A percentile compares a stretch with the other conserved stretches of the same genome.
These are phyloP conservation scores for Calidris pugnax DNA, from an alignment of 2,113 vertebrate genomes.

Conservation along the genomic window DNA sequence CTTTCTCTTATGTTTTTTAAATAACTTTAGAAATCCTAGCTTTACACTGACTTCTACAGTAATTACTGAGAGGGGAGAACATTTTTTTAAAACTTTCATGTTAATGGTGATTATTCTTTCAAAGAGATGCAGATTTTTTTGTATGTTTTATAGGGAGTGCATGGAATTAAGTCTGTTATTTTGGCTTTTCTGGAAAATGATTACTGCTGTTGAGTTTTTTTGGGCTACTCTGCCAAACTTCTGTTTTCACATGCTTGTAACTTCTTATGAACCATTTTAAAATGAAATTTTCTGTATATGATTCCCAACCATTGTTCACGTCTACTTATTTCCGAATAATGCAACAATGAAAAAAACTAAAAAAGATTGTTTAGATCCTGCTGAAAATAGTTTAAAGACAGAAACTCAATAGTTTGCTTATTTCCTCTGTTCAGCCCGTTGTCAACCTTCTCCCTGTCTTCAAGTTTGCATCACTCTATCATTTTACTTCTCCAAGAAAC, in stretches of 20 bases:
- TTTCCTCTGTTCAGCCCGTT: background rate
- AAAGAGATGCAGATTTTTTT: background rate
- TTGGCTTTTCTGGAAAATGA: background rate
- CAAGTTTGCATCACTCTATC: background rate
- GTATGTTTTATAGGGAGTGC: background rate
- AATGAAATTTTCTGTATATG: background rate
- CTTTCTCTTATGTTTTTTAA: background rate
- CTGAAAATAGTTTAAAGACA: background rate
- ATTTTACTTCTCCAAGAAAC: background rate
- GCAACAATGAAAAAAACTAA: background rate
- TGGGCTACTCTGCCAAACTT: background rate
- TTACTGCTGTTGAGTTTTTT: background rate
- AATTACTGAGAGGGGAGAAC: background rate
- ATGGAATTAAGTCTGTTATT: background rate
- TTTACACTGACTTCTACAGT: background rate
- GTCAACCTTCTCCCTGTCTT: background rate
- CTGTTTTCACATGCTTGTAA: background rate
- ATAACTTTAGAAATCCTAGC: background rate
- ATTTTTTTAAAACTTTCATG: background rate
- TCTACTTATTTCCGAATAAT: background rate
- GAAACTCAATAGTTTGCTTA: background rate
- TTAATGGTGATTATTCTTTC: background rate
- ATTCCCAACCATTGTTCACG: background rate
- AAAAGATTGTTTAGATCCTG: background rate
- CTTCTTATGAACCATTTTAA: background rate